Base-by-base conservation (phyloP, 2,797 vertebrate genomes). In the Oceanodroma leucorhoa region DNA sequence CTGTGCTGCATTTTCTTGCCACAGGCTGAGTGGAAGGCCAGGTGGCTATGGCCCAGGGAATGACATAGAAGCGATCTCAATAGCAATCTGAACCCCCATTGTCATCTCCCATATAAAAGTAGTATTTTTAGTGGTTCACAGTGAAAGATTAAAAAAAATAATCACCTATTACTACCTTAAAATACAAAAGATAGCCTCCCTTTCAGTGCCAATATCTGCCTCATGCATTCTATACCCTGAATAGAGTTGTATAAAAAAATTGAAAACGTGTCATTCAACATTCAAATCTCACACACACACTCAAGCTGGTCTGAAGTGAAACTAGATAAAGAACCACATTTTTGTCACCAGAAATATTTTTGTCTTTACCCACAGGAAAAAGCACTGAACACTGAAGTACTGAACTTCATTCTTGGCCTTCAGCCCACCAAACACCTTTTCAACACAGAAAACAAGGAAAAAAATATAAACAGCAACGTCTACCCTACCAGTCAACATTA, bases 21-120 rank as follows among this genome's bases (percentile, higher is more conserved):
- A 62, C 6, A 67, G 20, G 11, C 34, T 67, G 2, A 61, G n/a
- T 15, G 11, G 11, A 83, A 76, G 8, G 13, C 26, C 55, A 16
- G 36, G 5, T 32, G 17, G 27, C 17, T 60, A 10, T 1, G 1
- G 15, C 6, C 21, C 14, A 45, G 11, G 3, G 22, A 5, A 40
- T 48, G 17, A 94, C 26, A 26, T 27, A 82, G 6, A 78, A 9
- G 26, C 26, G 1, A 11, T 29, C 24, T 34, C n/a, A 60, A 16
- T 1, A 53, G 43, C 34, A 66, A 18, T 29, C 14, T 46, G 67
- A 93, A 51, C 71, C 30, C 3, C 7, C 17, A 24, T 4, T 40
- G 22, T 10, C 36, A 46, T 46, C 51, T 60, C n/a, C 10, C 21
- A 48, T 11, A 36, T 4, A 23, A 34, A 46, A 48, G 16, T 6